phyloP scores from a whole-genome alignment of 2,797 vertebrate species.

The Phylloscopus collybita region DNA sequence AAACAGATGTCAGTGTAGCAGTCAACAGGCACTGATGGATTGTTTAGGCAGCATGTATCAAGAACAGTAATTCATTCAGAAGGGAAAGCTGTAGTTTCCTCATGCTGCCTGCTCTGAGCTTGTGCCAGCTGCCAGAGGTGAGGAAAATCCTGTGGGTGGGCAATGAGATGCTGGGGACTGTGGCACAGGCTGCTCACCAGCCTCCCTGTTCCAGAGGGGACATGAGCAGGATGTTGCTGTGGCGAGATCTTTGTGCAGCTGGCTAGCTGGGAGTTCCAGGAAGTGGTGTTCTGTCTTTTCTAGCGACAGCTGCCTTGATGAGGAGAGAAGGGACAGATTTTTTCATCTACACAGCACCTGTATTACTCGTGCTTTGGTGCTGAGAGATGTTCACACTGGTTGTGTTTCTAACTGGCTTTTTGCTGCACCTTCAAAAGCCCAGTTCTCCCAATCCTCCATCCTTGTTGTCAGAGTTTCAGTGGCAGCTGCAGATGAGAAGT shows the following conservation, averaged over 20 bases:
- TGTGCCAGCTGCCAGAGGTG: neutral
- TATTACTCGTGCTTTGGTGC: fast-evolving
- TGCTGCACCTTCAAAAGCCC: neutral
- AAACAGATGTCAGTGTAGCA: neutral
- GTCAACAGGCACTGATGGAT: neutral
- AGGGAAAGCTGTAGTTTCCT: neutral
- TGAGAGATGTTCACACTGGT: neutral
- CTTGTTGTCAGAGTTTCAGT: neutral
- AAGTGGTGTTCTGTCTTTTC: neutral
- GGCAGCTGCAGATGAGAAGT: fast-evolving
- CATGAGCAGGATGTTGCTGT: neutral
- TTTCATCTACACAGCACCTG: neutral
- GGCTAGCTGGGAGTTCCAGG: neutral
- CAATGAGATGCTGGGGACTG: neutral
- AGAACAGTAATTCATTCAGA: neutral
- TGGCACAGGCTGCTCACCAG: neutral
- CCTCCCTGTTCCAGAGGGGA: neutral
- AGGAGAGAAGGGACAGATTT: neutral
- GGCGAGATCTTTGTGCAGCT: neutral
- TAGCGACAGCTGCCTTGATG: neutral
- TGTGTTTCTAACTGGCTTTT: neutral
- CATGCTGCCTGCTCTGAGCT: neutral
- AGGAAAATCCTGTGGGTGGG: neutral
- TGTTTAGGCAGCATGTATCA: neutral
- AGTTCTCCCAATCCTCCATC: neutral